Conservation (phyloP, 2,888 invertebrate genomes). For the Temnothorax rugatulus region DNA sequence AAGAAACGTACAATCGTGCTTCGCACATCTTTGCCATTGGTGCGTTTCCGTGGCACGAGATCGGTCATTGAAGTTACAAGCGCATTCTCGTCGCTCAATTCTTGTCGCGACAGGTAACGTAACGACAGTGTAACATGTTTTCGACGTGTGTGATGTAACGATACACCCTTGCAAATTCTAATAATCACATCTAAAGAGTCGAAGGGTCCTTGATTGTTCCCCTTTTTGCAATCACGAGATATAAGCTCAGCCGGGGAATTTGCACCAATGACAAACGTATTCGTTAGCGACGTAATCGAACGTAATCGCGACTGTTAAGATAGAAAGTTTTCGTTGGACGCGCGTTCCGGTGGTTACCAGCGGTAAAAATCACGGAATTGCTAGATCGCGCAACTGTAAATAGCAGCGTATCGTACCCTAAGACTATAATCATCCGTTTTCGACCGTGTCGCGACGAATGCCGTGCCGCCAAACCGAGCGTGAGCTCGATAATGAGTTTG, state of each 20-base stretch:
- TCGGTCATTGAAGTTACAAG: background rate
- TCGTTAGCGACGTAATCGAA: conserved; percentile 21
- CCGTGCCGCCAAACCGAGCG: background rate
- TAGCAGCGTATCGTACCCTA: background rate
- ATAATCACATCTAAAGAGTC: background rate
- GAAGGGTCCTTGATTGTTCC: background rate
- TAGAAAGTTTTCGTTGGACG: conserved; percentile 31
- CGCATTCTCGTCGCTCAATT: background rate
- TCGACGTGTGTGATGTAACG: background rate
- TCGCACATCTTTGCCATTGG: conserved; percentile 5
- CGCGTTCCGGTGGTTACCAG: conserved; percentile 23
- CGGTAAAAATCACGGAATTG: conserved; percentile 25
- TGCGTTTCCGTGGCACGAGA: background rate
- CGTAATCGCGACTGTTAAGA: conserved; percentile 14
- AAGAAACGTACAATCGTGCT: conserved; percentile 67
- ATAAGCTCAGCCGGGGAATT: background rate
- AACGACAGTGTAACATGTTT: background rate
- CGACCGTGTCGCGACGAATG: conserved; percentile 12
- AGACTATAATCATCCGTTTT: conserved; percentile 29
- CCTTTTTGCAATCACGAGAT: background rate
- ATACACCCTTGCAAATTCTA: background rate
- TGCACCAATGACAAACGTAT: conserved; percentile 27
- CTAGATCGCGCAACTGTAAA: conserved; percentile 32
- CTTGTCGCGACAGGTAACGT: background rate
- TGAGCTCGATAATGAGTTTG: background rate